phyloP scores from a whole-genome alignment of 2,888 invertebrate genomes.

The Yponomeuta malinellus region DNA sequence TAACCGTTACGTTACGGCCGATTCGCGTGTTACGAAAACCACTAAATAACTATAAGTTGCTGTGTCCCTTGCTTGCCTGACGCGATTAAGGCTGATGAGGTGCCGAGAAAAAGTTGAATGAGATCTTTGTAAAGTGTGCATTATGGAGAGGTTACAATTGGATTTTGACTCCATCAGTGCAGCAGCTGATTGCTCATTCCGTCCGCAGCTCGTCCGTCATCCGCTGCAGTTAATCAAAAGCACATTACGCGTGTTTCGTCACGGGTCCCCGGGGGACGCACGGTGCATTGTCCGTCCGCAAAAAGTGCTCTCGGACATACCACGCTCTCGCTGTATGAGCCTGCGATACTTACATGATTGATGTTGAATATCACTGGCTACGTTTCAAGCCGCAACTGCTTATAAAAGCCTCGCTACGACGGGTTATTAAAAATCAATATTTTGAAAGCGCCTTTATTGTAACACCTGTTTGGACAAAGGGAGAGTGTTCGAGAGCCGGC shows the following conservation, averaged over 20 bases:
- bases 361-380: constrained; percentile 30
- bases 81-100: constrained; percentile 4
- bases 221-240: constrained; percentile 62
- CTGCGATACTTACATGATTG: constrained; percentile 40
- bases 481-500: background rate
- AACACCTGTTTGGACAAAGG: constrained; percentile 6
- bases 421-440: constrained; percentile 12
- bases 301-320: constrained; percentile 44
- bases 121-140: background rate
- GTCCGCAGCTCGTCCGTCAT: constrained; percentile 27
- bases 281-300: constrained; percentile 26
- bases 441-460: background rate
- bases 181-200: constrained; percentile 34
- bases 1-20: constrained; percentile 50
- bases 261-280: constrained; percentile 39
- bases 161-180: constrained; percentile 15
- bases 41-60: constrained; percentile 8
- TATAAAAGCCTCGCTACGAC: background rate
- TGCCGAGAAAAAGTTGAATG: background rate
- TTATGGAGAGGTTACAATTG: constrained; percentile 9
- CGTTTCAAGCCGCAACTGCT: background rate
- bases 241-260: constrained; percentile 62
- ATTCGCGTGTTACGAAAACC: constrained; percentile 60
- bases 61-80: background rate
- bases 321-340: constrained; percentile 25